Conservation (phyloP, 2,888 invertebrate genomes). For the Adelphocoris suturalis region DNA sequence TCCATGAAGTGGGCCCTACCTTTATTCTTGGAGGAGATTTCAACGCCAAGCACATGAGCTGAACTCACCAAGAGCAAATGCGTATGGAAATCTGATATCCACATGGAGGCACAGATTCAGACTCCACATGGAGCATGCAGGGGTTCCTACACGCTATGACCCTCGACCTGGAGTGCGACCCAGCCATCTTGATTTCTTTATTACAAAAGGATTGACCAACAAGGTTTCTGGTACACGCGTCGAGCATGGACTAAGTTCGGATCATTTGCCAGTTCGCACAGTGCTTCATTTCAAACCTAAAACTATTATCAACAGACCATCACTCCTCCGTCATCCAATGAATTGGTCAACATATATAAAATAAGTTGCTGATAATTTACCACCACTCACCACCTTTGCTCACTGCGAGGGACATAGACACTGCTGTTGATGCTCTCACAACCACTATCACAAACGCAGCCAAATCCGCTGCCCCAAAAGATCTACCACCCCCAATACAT, state of each 20-base stretch:
- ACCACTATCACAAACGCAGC: slow-evolving; percentile 1
- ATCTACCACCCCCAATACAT: background rate
- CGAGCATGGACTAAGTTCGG: background rate
- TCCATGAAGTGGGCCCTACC: slow-evolving; percentile 23
- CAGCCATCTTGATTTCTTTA: background rate
- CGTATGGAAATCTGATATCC: background rate
- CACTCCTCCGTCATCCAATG: background rate
- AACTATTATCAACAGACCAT: background rate
- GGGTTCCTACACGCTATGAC: background rate
- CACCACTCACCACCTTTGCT: background rate
- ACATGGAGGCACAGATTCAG: background rate
- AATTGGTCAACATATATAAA: background rate
- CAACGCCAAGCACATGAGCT: background rate
- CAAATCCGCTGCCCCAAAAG: background rate
- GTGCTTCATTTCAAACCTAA: background rate
- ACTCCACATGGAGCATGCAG: slow-evolving; percentile 7
- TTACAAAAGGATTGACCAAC: background rate
- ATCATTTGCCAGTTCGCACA: background rate
- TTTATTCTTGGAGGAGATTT: slow-evolving; percentile 25
- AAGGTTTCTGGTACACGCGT: background rate
- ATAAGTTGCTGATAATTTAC: background rate
- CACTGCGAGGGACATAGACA: background rate
- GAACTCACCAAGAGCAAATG: background rate
- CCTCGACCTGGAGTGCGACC: background rate
- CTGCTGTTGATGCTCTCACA: background rate